These are phyloP conservation scores for Apocheima hispidaria DNA, from an alignment of 2,888 invertebrate species.

Conservation along the genomic window DNA sequence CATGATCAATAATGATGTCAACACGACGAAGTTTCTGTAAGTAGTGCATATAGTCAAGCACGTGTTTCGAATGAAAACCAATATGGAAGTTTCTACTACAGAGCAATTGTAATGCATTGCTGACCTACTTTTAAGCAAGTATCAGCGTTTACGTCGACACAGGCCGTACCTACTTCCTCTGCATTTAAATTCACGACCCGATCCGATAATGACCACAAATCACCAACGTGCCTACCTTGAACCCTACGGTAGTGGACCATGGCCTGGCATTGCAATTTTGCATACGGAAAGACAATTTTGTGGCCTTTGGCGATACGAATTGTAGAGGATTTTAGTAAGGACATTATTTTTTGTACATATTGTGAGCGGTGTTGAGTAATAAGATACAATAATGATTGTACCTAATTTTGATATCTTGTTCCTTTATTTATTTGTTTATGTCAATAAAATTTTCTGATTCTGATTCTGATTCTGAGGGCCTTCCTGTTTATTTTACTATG, in stretches of 20 bases:
- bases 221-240: slow-evolving; percentile 29
- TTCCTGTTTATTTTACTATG: no score
- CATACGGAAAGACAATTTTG: slow-evolving; percentile 16
- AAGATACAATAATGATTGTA: no score
- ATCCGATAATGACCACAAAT: slow-evolving; percentile 33
- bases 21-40: neutral
- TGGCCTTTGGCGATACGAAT: slow-evolving; percentile 21
- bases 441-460: no score
- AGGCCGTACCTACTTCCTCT: slow-evolving; percentile 14
- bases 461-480: no score
- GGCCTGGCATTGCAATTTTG: slow-evolving; percentile 8
- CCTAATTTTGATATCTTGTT: no score
- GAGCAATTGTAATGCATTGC: slow-evolving; percentile 6
- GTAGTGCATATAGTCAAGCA: neutral
- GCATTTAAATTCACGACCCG: slow-evolving; percentile 36
- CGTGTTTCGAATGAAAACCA: slow-evolving; percentile 7
- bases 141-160: slow-evolving; percentile 14
- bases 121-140: slow-evolving; percentile 23
- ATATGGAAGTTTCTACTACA: slow-evolving; percentile 10
- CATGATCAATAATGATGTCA: neutral
- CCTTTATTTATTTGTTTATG: no score
- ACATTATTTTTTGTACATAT: no score
- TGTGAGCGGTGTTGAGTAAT: no score
- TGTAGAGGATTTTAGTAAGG: slow-evolving; percentile 6
- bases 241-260: neutral